These are phyloP conservation scores for Drosophila varians DNA, from an alignment of 1,140 invertebrate genomes.

Conservation along the genomic window DNA sequence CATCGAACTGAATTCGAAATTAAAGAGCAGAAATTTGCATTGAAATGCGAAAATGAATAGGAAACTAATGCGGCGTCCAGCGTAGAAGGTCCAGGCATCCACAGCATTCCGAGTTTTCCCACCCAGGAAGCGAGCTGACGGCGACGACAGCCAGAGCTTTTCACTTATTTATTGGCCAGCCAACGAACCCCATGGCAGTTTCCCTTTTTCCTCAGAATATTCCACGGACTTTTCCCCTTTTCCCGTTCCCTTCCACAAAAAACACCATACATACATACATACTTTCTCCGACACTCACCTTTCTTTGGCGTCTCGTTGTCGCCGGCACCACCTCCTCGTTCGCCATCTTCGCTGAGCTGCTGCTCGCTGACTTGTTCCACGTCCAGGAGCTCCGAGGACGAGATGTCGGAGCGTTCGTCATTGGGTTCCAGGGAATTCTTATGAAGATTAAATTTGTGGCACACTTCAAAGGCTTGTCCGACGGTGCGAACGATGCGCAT, in stretches of 20 bases:
- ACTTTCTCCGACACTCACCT: constrained; percentile 84
- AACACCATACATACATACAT: not conserved
- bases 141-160: constrained; percentile 59
- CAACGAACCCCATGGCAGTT: constrained; percentile 20
- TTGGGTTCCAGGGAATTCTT: constrained; percentile 85
- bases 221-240: not conserved
- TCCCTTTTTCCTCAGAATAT: not conserved
- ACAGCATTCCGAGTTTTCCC: not conserved
- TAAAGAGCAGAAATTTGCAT: constrained; percentile 76
- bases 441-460: constrained; percentile 94
- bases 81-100: constrained; percentile 33
- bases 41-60: constrained; percentile 66
- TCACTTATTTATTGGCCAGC: constrained; percentile 72
- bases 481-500: constrained; percentile 98
- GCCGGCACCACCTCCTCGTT: constrained; percentile 82
- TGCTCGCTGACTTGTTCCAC: constrained; percentile 84
- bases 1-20: constrained; percentile 73
- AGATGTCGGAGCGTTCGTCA: constrained; percentile 87
- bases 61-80: constrained; percentile 62
- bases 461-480: constrained; percentile 99
- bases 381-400: constrained; percentile 85
- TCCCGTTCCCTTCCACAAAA: not conserved
- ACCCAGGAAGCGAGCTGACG: constrained; percentile 55
- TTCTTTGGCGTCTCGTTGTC: constrained; percentile 84
- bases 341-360: constrained; percentile 85